These are phyloP conservation scores for Sycophila texana DNA, from an alignment of 2,888 invertebrate genomes.

Conservation along the genomic window DNA sequence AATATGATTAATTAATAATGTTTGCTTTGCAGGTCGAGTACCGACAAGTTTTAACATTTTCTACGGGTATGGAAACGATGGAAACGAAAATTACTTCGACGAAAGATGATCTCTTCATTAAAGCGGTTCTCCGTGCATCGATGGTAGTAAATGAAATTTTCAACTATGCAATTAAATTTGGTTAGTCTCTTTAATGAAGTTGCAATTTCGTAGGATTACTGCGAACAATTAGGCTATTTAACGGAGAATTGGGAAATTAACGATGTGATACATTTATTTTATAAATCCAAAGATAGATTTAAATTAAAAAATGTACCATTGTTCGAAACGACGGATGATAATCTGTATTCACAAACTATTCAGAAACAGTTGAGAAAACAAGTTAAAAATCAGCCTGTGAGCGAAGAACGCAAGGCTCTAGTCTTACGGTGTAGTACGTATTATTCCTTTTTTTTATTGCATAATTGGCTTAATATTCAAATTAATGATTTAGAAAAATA, in stretches of 20 bases:
- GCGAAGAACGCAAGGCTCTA: conserved; percentile 36
- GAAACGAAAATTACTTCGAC: conserved; percentile 58
- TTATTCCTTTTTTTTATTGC: not conserved
- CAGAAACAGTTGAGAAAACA: conserved; percentile 51
- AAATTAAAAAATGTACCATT: conserved; percentile 15
- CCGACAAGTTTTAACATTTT: conserved; percentile 61
- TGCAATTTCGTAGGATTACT: conserved; percentile 46
- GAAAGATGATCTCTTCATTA: conserved; percentile 60
- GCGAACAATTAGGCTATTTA: conserved; percentile 42
- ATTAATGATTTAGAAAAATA: not conserved
- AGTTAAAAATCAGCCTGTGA: conserved; percentile 45
- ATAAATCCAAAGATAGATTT: conserved; percentile 35
- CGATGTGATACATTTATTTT: conserved; percentile 48
- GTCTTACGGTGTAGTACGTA: conserved; percentile 33
- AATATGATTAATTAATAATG: conserved; percentile 4
- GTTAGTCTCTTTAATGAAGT: conserved; percentile 45
- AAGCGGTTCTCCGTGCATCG: conserved; percentile 64
- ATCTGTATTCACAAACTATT: conserved; percentile 49
- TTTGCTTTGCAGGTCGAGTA: conserved; percentile 62
- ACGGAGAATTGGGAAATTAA: conserved; percentile 41
- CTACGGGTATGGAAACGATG: conserved; percentile 63
- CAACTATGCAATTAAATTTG: not conserved
- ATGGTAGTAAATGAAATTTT: conserved; percentile 58
- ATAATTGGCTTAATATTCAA: not conserved
- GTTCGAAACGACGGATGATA: conserved; percentile 18